Evolutionary conservation across 2,888 invertebrate species (phyloP), one percentile per base, ranked within the genome.

Genomic region (Eumacrocentrus americanus): DNA sequence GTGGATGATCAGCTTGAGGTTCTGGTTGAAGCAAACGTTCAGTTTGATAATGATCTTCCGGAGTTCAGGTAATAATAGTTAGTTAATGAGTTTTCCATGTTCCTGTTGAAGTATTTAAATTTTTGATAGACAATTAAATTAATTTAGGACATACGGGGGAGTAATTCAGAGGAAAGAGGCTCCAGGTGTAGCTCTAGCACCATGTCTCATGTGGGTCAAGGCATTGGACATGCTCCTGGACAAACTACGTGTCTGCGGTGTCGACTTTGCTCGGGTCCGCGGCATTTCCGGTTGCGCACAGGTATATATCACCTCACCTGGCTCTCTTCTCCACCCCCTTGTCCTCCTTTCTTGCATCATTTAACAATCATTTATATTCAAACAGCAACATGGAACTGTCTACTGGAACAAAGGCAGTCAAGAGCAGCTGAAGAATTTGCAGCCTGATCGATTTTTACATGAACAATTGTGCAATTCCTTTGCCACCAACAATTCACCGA

Each of bases 301-400:
- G 89, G 95, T 95, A 82, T 68, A 65, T 54, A 53, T 47, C 29
- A 29, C 29, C 51, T 35, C 23, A 44, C 42, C 42, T 54, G 53
- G 14, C 18, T 50, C 18, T 25, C 25, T 50, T 34, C 22, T 3
- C 14, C 11, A 14, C 34, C n/a, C 22, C n/a, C 20, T 46, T 11
- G 37, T 29, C 48, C 12, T 25, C 14, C 23, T 40, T 40, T 48
- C 42, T 48, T 54, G n/a, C 48, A 42, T 52, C 35, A 34, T 55
- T 29, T 47, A 22, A 48, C 40, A 47, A 23, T 37, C 23, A 51
- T 40, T 29, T 20, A 53, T 54, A 52, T 50, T 38, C 25, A 42
- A 53, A 59, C 42, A 98, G 92, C 98, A 98, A 92, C 98, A 98
- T 81, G 98, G 98, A 0, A 95, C 96, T 42, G 91, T 98, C 0